Base-by-base conservation (phyloP, 2,113 vertebrate genomes). In the Ailuropoda melanoleuca region DNA sequence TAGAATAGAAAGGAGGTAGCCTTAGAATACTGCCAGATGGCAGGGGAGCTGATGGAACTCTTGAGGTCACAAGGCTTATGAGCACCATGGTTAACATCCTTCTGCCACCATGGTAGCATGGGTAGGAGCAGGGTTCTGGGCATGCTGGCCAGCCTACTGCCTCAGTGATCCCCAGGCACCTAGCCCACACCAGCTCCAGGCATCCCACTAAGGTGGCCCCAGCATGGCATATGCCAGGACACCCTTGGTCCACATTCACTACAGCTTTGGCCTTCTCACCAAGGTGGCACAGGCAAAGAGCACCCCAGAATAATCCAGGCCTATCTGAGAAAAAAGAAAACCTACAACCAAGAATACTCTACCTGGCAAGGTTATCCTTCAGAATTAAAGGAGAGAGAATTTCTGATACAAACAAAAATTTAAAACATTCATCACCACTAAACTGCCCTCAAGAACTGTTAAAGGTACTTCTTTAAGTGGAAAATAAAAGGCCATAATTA, bases 191-290 rank as follows among this genome's bases (percentile, higher is more conserved):
- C 23, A 26, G 70, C 6, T 43, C 39, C 39, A 74, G 39, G 23
- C 39, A 74, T 46, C 70, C 70, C 23, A 74, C 70, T 43, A 74
- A 74, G 70, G 24, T 8, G 12, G 23, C 37, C 23, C 37, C 11
- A 74, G 70, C 72, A 75, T 17, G 39, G 39, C 24, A 15, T 7
- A 46, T 4, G 17, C 39, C 72, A 46, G 26, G 14, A 75, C 26
- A 29, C 26, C 26, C 43, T 14, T 75, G 2, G 43, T 29, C 1
- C 0, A 8, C 1, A 1, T 19, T 31, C 43, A 48, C 43, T 75
- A 75, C 24, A 75, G 74, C 13, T 24, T 68, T 68, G 31, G 43
- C 74, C 14, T 29, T 75, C 74, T 75, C 26, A 48, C 43, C 14
- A 48, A 29, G 43, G 14, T 75, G 26, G 14, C 13, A 48, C 43